Evolutionary conservation across 2,113 vertebrate species (phyloP).

Genomic region (Silurus glanis): DNA sequence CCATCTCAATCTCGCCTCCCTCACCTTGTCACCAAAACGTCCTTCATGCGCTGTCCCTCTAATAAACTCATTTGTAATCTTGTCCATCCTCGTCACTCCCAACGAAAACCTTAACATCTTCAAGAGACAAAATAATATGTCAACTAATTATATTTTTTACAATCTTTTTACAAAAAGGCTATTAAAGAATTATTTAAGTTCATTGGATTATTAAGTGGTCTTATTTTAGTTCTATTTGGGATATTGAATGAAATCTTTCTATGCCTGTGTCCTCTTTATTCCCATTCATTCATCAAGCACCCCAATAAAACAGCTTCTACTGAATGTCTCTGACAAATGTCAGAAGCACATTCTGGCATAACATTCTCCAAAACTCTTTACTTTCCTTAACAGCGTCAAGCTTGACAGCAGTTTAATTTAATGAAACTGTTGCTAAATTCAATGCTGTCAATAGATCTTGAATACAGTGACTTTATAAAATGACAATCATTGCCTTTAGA

Average conservation of each 20-base stretch:
- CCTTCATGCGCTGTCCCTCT: no score
- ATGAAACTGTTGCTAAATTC: conserved; percentile 61
- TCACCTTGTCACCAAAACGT: no score
- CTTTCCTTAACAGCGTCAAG: conserved; percentile 53
- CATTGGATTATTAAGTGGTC: neutral
- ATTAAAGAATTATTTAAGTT: neutral
- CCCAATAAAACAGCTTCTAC: neutral
- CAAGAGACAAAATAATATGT: no score
- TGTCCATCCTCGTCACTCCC: no score
- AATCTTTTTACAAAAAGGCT: neutral
- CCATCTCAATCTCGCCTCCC: no score
- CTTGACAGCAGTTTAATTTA: conserved; percentile 57
- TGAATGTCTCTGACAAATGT: conserved; percentile 5
- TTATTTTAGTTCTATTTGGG: neutral
- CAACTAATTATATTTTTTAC: neutral
- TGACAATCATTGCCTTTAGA: conserved; percentile 59
- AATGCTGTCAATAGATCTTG: conserved; percentile 64
- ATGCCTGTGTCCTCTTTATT: conserved; percentile 22
- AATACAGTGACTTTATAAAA: conserved; percentile 61
- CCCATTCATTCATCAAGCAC: conserved; percentile 34
- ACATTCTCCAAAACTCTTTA: conserved; percentile 42
- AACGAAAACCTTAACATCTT: no score
- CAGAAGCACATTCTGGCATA: conserved; percentile 29
- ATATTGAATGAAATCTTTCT: neutral
- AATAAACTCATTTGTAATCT: no score